Base-by-base conservation (phyloP, 2,888 invertebrate species). In the Cotesia congregata region DNA sequence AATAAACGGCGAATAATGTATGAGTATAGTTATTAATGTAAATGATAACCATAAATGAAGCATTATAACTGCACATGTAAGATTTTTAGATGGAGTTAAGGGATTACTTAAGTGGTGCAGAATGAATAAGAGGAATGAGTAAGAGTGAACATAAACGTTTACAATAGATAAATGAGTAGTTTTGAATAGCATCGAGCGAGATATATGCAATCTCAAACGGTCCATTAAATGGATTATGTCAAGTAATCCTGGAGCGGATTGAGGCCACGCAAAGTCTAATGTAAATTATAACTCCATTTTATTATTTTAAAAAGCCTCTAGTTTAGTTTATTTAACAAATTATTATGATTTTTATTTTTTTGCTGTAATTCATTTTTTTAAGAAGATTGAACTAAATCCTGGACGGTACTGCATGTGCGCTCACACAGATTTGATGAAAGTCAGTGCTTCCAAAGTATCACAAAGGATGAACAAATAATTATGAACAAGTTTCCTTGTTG, bases 101-200 rank as follows among this genome's bases (percentile, higher is more conserved):
- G 65, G 65, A 65, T 65, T 65, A 65, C 38, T 65, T 65, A 65
- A 65, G 65, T 65, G 65, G 38, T 65, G 20, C 30, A 65, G 65
- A 65, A 65, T 65, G 65, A 65, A 65, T 38, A 20, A 5, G 38
- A 65, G 65, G 38, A 20, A 38, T 30, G 38, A 20, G 65, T 38
- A 38, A 65, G 65, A 65, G 65, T 38, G 38, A 50, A 65, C 12
- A 65, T 65, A 65, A 65, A 65, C 65, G 65, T 65, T 65, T 65
- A 65, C 38, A 65, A 65, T 65, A 65, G 65, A 65, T 65, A 65
- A 65, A 38, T 65, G 38, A 65, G 65, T 38, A 65, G 65, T 65
- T 65, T 65, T 65, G 65, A 65, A 65, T 65, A 65, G 65, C 65
- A 65, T 65, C 38, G 38, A 65, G 38, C 65, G 20, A 65, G 30